Conservation (phyloP, 2,888 invertebrate genomes). For the Caenorhabditis wallacei region DNA sequence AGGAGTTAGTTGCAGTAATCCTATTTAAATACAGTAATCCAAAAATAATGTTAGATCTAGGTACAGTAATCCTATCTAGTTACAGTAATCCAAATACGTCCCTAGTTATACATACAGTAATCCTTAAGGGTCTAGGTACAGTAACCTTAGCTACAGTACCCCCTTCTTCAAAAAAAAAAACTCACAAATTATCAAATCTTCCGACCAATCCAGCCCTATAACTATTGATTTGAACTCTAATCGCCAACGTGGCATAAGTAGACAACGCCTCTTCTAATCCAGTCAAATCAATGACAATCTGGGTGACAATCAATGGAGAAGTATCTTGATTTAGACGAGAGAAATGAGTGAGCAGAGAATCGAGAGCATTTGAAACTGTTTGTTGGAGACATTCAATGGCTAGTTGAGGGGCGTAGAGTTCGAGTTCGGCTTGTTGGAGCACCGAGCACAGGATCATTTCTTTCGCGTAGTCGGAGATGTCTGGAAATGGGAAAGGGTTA, state of each 20-base stretch:
- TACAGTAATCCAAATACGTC: no score
- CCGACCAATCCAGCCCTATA: constrained; percentile 71
- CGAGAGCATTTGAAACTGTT: constrained; percentile 65
- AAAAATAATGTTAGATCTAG: no score
- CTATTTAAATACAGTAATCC: no score
- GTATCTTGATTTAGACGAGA: constrained; percentile 52
- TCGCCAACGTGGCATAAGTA: constrained; percentile 70
- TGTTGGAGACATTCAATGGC: constrained; percentile 70
- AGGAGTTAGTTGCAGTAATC: no score
- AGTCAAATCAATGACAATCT: constrained; percentile 81
- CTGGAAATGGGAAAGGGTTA: constrained; percentile 55
- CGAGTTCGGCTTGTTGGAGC: constrained; percentile 80
- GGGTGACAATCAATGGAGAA: constrained; percentile 70
- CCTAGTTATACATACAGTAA: no score
- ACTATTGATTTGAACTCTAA: constrained; percentile 69
- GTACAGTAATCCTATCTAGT: no score
- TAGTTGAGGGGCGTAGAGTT: constrained; percentile 79
- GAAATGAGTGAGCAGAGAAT: constrained; percentile 56
- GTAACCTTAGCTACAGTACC: neutral
- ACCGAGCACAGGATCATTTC: constrained; percentile 82
- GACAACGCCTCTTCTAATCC: constrained; percentile 80
- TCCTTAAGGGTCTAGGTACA: no score
- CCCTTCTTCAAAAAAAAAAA: neutral
- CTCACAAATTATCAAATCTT: constrained; percentile 73
- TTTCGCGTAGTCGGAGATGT: constrained; percentile 82